A percentile compares a stretch with the other conserved stretches of the same genome.
These are phyloP conservation scores for Platorchestia sp. DNA, from an alignment of 1,140 invertebrate genomes.

Conservation along the genomic window DNA sequence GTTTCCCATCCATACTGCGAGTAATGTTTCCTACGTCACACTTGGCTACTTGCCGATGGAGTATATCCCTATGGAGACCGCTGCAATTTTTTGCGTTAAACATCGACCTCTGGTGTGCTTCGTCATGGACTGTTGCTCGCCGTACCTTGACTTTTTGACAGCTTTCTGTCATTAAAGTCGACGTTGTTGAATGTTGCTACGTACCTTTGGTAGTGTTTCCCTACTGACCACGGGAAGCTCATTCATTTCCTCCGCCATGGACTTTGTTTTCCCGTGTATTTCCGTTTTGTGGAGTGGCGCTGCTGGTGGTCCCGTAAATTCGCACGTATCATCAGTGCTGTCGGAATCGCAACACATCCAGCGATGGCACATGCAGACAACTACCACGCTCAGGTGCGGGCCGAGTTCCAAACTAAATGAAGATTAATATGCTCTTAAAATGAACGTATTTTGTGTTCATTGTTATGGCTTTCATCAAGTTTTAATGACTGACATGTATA, in stretches of 20 bases:
- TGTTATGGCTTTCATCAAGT: neutral
- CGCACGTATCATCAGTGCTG: neutral
- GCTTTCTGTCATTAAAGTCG: neutral
- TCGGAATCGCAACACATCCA: neutral
- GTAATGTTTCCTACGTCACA: neutral
- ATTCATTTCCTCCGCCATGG: constrained; percentile 13
- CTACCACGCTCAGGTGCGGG: neutral
- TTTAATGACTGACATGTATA: neutral
- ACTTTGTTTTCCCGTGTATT: neutral
- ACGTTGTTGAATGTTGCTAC: neutral
- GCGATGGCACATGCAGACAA: neutral
- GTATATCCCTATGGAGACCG: neutral
- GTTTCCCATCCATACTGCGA: neutral
- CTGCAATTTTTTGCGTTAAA: neutral
- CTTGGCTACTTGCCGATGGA: neutral
- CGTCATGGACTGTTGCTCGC: neutral
- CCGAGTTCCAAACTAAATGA: neutral
- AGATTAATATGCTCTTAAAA: neutral
- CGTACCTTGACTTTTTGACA: neutral
- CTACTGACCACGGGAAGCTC: neutral
- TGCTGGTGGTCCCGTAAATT: constrained; percentile 24
- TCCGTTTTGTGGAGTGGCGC: constrained; percentile 33
- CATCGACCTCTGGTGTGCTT: neutral
- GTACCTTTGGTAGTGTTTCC: neutral
- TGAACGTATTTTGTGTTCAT: neutral